These are phyloP conservation scores for Protodeltote pygarga DNA, from an alignment of 2,888 invertebrate species.

Conservation along the genomic window DNA sequence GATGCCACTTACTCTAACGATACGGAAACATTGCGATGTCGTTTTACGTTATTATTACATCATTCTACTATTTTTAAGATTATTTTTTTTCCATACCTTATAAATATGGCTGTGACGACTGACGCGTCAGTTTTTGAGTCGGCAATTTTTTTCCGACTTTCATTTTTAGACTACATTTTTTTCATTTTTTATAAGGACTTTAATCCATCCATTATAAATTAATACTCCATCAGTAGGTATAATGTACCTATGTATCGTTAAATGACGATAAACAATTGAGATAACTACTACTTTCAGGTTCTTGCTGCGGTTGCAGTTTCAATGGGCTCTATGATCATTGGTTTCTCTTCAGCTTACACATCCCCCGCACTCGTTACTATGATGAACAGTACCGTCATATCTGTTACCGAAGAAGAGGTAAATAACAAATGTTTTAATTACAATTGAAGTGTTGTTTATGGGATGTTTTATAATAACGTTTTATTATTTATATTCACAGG, in stretches of 20 bases:
- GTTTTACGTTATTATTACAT: constrained; percentile 25
- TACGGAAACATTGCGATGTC: constrained; percentile 33
- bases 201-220: too few relatives aligned
- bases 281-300: too few relatives aligned
- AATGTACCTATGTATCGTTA: too few relatives aligned
- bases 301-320: constrained; percentile 95
- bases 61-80: too few relatives aligned
- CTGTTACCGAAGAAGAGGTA: constrained; percentile 89
- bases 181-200: too few relatives aligned
- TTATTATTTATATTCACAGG: constrained; percentile 78
- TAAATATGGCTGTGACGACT: too few relatives aligned
- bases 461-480: constrained; percentile 3
- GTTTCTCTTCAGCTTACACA: constrained; percentile 95
- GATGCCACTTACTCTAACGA: constrained; percentile 45
- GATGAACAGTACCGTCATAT: constrained; percentile 86
- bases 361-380: constrained; percentile 95
- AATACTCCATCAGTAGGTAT: too few relatives aligned
- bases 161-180: too few relatives aligned
- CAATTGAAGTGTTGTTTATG: constrained; percentile 2
- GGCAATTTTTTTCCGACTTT: too few relatives aligned
- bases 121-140: too few relatives aligned
- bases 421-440: constrained; percentile 6
- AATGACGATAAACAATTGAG: too few relatives aligned
- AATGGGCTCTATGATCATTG: constrained; percentile 95
- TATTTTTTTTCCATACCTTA: too few relatives aligned